phyloP scores from a whole-genome alignment of 2,113 vertebrate species.

The Pelmatolapia mariae region DNA sequence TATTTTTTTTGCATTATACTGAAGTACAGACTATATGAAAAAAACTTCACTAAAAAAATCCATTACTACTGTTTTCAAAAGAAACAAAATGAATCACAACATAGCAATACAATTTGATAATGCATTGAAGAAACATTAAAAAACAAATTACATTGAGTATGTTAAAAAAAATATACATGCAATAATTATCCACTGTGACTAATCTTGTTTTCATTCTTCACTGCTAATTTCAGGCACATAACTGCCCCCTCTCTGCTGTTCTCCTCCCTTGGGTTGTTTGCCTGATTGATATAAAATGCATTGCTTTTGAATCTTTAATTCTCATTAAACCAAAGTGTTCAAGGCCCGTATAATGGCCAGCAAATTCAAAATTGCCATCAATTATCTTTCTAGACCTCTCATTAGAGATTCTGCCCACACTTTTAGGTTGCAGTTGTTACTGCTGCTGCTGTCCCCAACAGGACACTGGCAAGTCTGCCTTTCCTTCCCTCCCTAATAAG shows the following conservation, averaged over 20 bases:
- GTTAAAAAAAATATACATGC: neutral
- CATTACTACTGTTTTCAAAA: neutral
- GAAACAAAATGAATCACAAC: neutral
- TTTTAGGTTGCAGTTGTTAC: constrained; percentile 6
- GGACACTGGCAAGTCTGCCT: constrained; percentile 15
- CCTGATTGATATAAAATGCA: constrained; percentile 62
- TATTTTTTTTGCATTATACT: neutral
- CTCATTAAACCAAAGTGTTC: constrained; percentile 52
- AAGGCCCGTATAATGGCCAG: constrained; percentile 19
- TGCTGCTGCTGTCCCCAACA: constrained; percentile 22
- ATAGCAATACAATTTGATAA: neutral
- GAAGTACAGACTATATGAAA: neutral
- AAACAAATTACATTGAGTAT: neutral
- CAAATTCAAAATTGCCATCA: constrained; percentile 56
- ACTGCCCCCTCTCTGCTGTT: neutral
- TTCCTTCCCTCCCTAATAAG: constrained; percentile 54
- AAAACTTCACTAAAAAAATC: neutral
- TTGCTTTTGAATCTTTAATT: constrained; percentile 66
- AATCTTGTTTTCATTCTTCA: neutral
- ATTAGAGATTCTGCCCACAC: constrained; percentile 61
- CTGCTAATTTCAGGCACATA: constrained; percentile 1
- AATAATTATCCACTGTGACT: neutral
- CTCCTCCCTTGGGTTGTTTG: constrained; percentile 34
- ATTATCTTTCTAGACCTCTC: constrained; percentile 50
- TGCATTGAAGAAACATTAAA: neutral